Percentiles rank a stretch among this genome's conserved stretches.
These are phyloP conservation scores for Heterohyrax brucei DNA, from an alignment of 2,797 vertebrate species.

Conservation along the genomic window DNA sequence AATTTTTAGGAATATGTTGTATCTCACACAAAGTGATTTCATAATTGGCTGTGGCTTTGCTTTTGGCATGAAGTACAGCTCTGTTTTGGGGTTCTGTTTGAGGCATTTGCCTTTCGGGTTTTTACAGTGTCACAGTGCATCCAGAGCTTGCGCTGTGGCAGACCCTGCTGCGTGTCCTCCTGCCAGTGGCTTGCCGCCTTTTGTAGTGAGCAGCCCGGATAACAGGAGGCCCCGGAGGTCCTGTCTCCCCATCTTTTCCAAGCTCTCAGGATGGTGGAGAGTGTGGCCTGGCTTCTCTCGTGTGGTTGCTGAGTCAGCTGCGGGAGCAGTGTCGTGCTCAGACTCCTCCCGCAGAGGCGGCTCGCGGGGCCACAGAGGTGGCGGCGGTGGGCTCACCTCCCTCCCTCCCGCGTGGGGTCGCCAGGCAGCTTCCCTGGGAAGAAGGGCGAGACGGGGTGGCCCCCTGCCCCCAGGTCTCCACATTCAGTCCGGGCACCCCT, in stretches of 20 bases:
- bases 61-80: background rate
- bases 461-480: no score
- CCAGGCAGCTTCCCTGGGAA: background rate
- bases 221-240: background rate
- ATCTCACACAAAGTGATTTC: background rate
- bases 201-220: background rate
- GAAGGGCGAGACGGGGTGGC: background rate
- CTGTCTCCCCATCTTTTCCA: background rate
- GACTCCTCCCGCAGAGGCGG: background rate
- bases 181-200: background rate
- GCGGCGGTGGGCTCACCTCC: background rate
- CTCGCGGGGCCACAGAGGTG: background rate
- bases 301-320: no score
- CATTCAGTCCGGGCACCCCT: no score
- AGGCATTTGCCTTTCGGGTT: background rate
- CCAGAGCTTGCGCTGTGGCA: accelerated
- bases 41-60: background rate
- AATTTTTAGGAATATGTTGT: background rate
- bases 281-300: accelerated
- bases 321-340: background rate
- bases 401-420: background rate
- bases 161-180: accelerated
- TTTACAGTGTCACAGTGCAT: accelerated
- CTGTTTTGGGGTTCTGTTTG: background rate
- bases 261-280: background rate